Evolutionary conservation across 2,113 vertebrate genomes (phyloP).

Genomic region (Beaufortia kweichowensis): DNA sequence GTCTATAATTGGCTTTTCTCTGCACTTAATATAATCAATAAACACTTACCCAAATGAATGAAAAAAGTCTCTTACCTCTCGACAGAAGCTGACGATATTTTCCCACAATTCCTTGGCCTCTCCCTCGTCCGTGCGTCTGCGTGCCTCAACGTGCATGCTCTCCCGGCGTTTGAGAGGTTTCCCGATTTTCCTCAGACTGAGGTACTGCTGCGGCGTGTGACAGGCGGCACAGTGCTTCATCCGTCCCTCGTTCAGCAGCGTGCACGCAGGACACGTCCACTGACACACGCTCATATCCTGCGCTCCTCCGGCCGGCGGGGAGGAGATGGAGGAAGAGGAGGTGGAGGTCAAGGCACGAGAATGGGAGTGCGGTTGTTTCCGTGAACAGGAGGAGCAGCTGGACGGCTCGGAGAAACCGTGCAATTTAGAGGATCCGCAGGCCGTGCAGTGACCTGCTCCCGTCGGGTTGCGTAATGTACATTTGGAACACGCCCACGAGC

Average conservation of each 20-base stretch:
- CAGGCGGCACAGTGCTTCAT: conserved; percentile 90
- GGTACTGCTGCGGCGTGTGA: conserved; percentile 90
- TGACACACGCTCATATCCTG: conserved; percentile 69
- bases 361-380: conserved; percentile 54
- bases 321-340: conserved; percentile 43
- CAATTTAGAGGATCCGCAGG: conserved; percentile 90
- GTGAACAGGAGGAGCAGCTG: conserved; percentile 60
- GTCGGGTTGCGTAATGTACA: conserved; percentile 93
- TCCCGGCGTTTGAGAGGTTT: conserved; percentile 86
- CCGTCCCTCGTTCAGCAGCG: conserved; percentile 84
- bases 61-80: conserved; percentile 80
- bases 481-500: conserved; percentile 92
- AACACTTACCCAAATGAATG: neutral
- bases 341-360: conserved; percentile 50
- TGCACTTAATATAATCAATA: too few species aligned
- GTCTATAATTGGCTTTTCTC: too few species aligned
- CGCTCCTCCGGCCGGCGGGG: conserved; percentile 43
- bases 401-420: conserved; percentile 93
- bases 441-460: conserved; percentile 80
- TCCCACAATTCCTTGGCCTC: conserved; percentile 97
- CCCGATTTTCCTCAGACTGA: conserved; percentile 78
- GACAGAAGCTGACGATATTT: conserved; percentile 94
- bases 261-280: conserved; percentile 94
- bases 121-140: conserved; percentile 89
- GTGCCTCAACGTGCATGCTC: conserved; percentile 92